These are phyloP conservation scores for Scaptodrosophila lebanonensis DNA, from an alignment of 1,140 invertebrate species.

Conservation along the genomic window DNA sequence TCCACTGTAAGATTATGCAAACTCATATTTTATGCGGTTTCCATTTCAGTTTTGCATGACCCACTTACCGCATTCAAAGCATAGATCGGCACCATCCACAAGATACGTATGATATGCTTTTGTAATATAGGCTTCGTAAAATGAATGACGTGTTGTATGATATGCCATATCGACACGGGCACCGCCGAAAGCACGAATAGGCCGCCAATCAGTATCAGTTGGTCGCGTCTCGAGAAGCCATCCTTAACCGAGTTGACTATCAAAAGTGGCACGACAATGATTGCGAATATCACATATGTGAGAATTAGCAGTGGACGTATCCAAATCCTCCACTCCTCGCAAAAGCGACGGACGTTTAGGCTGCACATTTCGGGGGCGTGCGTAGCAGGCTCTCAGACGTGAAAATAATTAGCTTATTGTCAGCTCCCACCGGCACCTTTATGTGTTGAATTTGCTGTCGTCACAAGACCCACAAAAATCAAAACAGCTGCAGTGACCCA, in stretches of 20 bases:
- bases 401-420: no score
- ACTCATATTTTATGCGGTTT: constrained; percentile 34
- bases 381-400: neutral
- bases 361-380: constrained; percentile 46
- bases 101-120: constrained; percentile 96
- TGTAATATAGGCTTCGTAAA: constrained; percentile 95
- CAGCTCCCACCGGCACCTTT: no score
- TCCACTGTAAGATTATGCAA: constrained; percentile 81
- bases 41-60: constrained; percentile 29
- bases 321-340: constrained; percentile 90
- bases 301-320: constrained; percentile 89
- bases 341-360: constrained; percentile 76
- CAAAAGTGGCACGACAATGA: constrained; percentile 90
- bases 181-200: constrained; percentile 93
- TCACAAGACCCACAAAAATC: constrained; percentile 31
- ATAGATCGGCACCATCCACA: constrained; percentile 99
- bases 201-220: constrained; percentile 90
- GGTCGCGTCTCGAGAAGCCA: constrained; percentile 85
- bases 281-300: constrained; percentile 87
- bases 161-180: constrained; percentile 96
- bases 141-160: constrained; percentile 94
- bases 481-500: neutral
- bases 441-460: constrained; percentile 33
- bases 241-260: constrained; percentile 85
- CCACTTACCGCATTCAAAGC: constrained; percentile 92